phyloP scores from a whole-genome alignment of 2,797 vertebrate genomes.

The Tokudaia tokunoshimensis region DNA sequence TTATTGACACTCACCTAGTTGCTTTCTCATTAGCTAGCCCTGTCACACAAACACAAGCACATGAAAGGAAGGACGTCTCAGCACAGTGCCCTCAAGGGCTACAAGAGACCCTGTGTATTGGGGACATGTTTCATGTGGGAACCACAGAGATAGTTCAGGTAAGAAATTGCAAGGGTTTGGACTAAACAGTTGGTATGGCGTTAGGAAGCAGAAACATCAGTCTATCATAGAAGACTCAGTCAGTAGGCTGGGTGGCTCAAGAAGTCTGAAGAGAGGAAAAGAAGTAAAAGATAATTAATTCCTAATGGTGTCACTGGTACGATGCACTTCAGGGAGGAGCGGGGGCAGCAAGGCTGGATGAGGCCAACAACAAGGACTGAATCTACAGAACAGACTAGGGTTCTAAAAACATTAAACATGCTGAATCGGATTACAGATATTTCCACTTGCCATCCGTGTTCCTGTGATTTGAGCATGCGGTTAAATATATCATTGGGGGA shows the following conservation, averaged over 20 bases:
- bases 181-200: background rate
- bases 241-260: background rate
- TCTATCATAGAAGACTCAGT: background rate
- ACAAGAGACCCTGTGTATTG: background rate
- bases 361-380: no score
- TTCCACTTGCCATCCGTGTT: background rate
- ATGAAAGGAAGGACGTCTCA: background rate
- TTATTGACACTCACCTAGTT: background rate
- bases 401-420: background rate
- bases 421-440: background rate
- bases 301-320: no score
- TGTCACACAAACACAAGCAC: background rate
- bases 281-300: background rate
- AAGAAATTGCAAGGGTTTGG: background rate
- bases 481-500: background rate
- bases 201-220: background rate
- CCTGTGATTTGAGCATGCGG: background rate
- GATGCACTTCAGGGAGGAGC: background rate
- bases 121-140: background rate
- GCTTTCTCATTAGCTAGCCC: background rate
- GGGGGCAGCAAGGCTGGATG: background rate
- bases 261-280: background rate
- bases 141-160: background rate
- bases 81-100: background rate
- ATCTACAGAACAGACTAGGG: background rate